A percentile compares a stretch with the other conserved stretches of the same genome.
Conservation (phyloP, 2,888 invertebrate species). For the Spilarctia lutea region DNA sequence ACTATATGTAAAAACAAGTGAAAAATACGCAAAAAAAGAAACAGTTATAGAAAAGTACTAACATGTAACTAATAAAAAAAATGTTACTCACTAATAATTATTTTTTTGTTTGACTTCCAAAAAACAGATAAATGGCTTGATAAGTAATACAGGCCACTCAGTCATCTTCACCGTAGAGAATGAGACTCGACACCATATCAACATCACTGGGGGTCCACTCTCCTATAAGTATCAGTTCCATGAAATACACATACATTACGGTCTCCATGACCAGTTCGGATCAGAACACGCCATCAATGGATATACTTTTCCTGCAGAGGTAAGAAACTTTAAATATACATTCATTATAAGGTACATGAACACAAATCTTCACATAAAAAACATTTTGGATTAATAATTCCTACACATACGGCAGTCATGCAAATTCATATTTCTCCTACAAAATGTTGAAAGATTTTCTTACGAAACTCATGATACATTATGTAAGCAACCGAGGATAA, state of each 20-base stretch:
- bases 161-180: constrained; percentile 96
- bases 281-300: constrained; percentile 99
- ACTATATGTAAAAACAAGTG: background rate
- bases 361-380: constrained; percentile 23
- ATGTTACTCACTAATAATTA: background rate
- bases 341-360: constrained; percentile 38
- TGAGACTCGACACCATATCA: constrained; percentile 94
- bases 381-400: constrained; percentile 35
- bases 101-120: constrained; percentile 37
- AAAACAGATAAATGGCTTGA: constrained; percentile 93
- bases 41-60: background rate
- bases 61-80: background rate
- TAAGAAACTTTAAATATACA: constrained; percentile 77
- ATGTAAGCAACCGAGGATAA: constrained; percentile 50
- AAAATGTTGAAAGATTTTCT: constrained; percentile 41
- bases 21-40: background rate
- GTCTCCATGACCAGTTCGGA: constrained; percentile 95
- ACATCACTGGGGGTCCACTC: constrained; percentile 98
- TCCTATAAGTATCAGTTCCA: constrained; percentile 98
- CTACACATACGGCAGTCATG: constrained; percentile 23
- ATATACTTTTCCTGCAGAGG: constrained; percentile 99
- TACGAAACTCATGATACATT: constrained; percentile 44
- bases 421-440: constrained; percentile 39
- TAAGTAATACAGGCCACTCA: constrained; percentile 98
- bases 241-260: constrained; percentile 98